A percentile compares a stretch with the other conserved stretches of the same genome.
These are phyloP conservation scores for Semnopithecus entellus DNA, from an alignment of 2,113 vertebrate genomes.

Conservation along the genomic window DNA sequence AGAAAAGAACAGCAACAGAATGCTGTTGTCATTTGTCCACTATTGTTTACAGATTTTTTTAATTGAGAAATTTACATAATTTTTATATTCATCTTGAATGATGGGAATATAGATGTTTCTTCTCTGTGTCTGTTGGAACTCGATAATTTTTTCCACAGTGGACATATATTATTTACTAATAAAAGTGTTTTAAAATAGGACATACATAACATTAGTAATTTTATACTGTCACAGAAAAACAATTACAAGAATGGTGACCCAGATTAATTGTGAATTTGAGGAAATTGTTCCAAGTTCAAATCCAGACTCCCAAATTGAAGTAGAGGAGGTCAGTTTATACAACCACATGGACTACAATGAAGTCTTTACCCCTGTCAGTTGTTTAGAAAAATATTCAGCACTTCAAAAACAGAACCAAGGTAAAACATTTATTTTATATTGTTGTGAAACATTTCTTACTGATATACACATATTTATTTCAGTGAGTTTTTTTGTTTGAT, in stretches of 20 bases:
- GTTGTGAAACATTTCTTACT: background rate
- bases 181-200: constrained; percentile 41
- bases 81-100: constrained; percentile 20
- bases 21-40: background rate
- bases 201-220: constrained; percentile 36
- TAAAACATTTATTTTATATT: constrained; percentile 63
- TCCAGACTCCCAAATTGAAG: constrained; percentile 78
- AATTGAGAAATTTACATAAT: background rate
- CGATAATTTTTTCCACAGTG: background rate
- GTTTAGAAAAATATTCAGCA: constrained; percentile 40
- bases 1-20: background rate
- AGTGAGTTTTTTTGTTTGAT: constrained; percentile 30
- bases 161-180: constrained; percentile 27
- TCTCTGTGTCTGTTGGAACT: constrained; percentile 39
- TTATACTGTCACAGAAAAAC: constrained; percentile 76
- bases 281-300: constrained; percentile 88
- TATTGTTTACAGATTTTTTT: constrained; percentile 33
- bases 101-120: background rate
- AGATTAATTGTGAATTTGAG: constrained; percentile 52
- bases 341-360: background rate
- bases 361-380: constrained; percentile 31
- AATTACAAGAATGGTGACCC: background rate
- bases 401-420: constrained; percentile 74
- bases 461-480: constrained; percentile 10
- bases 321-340: constrained; percentile 54